Evolutionary conservation across 1,140 invertebrate genomes (phyloP).

Genomic region (Vollenhovia emeryi): DNA sequence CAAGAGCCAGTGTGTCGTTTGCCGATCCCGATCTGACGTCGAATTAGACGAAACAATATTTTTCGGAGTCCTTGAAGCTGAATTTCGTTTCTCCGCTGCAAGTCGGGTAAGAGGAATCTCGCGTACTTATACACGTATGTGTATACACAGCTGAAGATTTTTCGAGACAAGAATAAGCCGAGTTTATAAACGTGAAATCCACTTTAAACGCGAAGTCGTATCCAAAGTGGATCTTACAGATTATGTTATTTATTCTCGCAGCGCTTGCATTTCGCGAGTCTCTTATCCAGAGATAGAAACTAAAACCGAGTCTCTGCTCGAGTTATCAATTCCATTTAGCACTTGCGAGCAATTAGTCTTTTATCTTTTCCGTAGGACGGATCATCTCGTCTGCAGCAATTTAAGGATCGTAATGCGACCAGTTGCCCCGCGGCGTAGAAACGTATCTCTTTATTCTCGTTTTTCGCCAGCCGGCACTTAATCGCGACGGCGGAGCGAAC

Average conservation of each 20-base stretch:
- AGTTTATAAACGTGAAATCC: not conserved
- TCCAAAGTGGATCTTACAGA: not conserved
- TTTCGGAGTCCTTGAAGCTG: not conserved
- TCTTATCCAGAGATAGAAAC: not conserved
- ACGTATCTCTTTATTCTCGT: not conserved
- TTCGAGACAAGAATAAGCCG: not conserved
- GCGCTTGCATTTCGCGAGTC: not conserved
- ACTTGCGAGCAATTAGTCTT: not conserved
- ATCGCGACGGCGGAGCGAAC: constrained; percentile 1
- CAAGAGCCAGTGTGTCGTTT: not conserved
- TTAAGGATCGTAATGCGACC: constrained; percentile 17
- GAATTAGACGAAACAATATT: not conserved
- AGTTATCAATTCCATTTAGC: constrained; percentile 12
- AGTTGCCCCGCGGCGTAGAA: constrained; percentile 18
- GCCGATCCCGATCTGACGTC: not conserved
- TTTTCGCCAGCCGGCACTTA: constrained; percentile 12
- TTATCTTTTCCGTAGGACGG: not conserved
- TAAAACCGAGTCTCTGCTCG: not conserved
- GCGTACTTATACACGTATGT: not conserved
- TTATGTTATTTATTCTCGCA: not conserved
- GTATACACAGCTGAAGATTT: not conserved
- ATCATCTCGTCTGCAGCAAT: constrained; percentile 2
- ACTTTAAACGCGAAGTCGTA: not conserved
- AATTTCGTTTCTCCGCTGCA: not conserved
- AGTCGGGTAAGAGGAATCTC: not conserved